A percentile compares a stretch with the other conserved stretches of the same genome.
Evolutionary conservation across 2,797 vertebrate genomes (phyloP).

Genomic region (Spizella passerina): DNA sequence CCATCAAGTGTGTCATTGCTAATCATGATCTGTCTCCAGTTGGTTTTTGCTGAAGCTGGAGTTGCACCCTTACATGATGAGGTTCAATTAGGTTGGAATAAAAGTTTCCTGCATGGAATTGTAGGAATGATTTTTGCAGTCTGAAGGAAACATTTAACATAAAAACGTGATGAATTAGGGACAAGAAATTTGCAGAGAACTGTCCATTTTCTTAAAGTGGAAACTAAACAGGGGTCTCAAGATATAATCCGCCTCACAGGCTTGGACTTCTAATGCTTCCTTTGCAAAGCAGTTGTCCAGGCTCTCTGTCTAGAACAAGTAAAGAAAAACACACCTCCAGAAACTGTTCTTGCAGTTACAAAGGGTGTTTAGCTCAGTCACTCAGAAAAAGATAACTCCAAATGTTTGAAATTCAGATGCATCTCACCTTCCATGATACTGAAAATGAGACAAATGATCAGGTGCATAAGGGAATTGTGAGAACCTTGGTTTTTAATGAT

Average conservation of each 20-base stretch:
- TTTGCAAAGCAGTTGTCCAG: background rate
- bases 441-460: background rate
- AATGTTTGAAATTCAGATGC: background rate
- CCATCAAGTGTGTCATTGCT: background rate
- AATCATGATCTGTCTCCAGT: background rate
- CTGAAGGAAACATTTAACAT: background rate
- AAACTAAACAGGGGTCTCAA: background rate
- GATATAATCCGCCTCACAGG: background rate
- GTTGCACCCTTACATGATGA: background rate
- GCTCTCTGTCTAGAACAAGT: background rate
- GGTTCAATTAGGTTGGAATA: background rate
- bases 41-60: background rate
- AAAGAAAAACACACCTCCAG: background rate
- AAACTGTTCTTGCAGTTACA: background rate
- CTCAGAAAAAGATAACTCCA: background rate
- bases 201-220: background rate
- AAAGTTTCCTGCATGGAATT: background rate
- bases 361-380: background rate
- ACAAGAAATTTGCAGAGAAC: background rate
- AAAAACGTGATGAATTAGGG: background rate
- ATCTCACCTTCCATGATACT: background rate
- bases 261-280: background rate
- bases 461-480: background rate
- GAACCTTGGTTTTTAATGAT: background rate
- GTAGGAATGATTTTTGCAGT: background rate